These are phyloP conservation scores for Zelleria hepariella DNA, from an alignment of 2,888 invertebrate species.

Conservation along the genomic window DNA sequence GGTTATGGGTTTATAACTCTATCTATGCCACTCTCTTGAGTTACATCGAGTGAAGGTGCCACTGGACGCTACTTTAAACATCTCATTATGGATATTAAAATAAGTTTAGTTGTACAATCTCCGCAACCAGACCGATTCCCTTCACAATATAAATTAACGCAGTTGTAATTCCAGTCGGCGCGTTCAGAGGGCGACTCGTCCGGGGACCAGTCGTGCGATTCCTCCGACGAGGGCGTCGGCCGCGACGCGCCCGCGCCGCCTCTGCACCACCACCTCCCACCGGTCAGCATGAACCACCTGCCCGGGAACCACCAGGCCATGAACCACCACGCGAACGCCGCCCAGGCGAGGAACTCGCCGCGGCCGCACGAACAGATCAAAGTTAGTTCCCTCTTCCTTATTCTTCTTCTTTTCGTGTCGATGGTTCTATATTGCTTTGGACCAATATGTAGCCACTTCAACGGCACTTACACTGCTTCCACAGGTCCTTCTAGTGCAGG, in stretches of 20 bases:
- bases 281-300: constrained; percentile 2
- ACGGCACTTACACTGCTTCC: no score
- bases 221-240: constrained; percentile 63
- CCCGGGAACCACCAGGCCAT: constrained; percentile 15
- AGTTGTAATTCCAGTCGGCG: constrained; percentile 38
- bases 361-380: constrained; percentile 54
- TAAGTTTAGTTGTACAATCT: no score
- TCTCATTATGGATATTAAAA: no score
- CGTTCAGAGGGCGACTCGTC: constrained; percentile 64
- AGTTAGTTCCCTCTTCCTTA: no score
- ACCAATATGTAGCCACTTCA: no score
- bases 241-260: constrained; percentile 41
- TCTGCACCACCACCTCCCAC: constrained; percentile 23
- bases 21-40: no score
- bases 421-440: no score
- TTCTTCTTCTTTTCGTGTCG: no score
- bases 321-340: constrained; percentile 22
- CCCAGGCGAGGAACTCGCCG: constrained; percentile 45
- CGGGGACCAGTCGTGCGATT: constrained; percentile 62
- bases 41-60: no score
- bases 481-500: no score
- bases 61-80: no score
- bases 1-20: no score
- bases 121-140: not conserved
- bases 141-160: not conserved